Evolutionary conservation across 1,140 invertebrate species (phyloP).

Genomic region (Macrosteles quadrilineatus): DNA sequence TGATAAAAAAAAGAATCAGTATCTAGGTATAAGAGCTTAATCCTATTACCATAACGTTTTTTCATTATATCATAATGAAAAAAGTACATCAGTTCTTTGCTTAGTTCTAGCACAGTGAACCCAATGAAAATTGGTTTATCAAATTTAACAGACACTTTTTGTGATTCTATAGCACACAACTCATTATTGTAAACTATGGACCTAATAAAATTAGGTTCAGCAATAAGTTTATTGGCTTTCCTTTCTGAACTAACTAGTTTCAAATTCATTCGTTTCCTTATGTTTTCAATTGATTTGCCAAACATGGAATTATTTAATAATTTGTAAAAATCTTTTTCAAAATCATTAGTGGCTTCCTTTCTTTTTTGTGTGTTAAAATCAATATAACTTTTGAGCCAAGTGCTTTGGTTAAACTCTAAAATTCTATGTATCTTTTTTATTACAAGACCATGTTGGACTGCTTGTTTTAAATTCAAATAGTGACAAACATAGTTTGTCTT

Average conservation of each 20-base stretch:
- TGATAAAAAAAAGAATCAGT: slow-evolving; percentile 51
- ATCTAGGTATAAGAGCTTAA: slow-evolving; percentile 48
- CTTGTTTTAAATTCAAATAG: slow-evolving; percentile 44
- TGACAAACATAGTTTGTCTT: slow-evolving; percentile 46
- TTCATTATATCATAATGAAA: slow-evolving; percentile 37
- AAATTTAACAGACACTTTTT: slow-evolving; percentile 19
- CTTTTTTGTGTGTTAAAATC: slow-evolving; percentile 45
- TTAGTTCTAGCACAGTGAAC: slow-evolving; percentile 32
- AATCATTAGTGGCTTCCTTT: slow-evolving; percentile 44
- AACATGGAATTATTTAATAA: slow-evolving; percentile 49
- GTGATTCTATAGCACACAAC: slow-evolving; percentile 29
- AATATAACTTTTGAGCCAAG: slow-evolving; percentile 47
- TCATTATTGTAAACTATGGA: slow-evolving; percentile 34
- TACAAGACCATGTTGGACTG: slow-evolving; percentile 41
- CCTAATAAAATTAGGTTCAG: slow-evolving; percentile 32
- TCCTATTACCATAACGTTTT: slow-evolving; percentile 17
- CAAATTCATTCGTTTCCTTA: slow-evolving; percentile 43
- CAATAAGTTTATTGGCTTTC: slow-evolving; percentile 37
- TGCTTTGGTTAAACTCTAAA: slow-evolving; percentile 46
- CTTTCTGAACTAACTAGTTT: slow-evolving; percentile 43
- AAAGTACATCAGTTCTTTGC: slow-evolving; percentile 37
- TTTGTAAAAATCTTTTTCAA: slow-evolving; percentile 49
- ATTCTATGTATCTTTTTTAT: slow-evolving; percentile 47
- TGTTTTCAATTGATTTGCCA: slow-evolving; percentile 48
- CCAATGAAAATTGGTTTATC: slow-evolving; percentile 35